phyloP scores from a whole-genome alignment of 2,888 invertebrate genomes.

The Ochropacha duplaris region DNA sequence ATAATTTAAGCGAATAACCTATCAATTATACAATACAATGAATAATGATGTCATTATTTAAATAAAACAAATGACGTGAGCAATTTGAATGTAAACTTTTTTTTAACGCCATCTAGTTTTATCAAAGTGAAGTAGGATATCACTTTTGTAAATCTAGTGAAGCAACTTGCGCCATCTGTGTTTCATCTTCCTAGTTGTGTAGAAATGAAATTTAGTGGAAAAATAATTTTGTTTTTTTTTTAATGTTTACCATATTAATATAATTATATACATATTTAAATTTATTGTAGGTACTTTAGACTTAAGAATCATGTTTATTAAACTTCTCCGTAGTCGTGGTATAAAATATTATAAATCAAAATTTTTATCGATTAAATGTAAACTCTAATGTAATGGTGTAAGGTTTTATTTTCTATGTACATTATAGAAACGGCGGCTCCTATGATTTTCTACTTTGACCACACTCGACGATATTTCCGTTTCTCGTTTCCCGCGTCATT shows the following conservation, averaged over 20 bases:
- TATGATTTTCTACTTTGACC: conserved; percentile 19
- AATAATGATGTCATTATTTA: background rate
- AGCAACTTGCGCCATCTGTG: background rate
- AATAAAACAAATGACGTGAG: background rate
- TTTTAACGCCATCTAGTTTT: background rate
- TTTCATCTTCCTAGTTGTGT: background rate
- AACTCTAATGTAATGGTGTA: background rate
- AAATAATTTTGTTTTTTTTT: background rate
- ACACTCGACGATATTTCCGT: conserved; percentile 53
- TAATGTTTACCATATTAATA: background rate
- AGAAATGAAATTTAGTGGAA: background rate
- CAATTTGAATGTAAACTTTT: background rate
- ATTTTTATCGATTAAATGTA: background rate
- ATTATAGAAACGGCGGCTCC: too few relatives aligned
- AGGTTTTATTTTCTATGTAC: background rate
- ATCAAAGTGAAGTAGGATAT: background rate
- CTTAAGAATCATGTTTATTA: too few relatives aligned
- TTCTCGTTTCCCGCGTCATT: conserved; percentile 58
- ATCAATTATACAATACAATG: background rate
- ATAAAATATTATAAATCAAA: background rate
- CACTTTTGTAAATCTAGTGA: background rate
- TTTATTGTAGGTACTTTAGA: too few relatives aligned
- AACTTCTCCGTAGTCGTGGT: background rate
- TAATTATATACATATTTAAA: too few relatives aligned
- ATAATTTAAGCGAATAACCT: background rate